Evolutionary conservation across 2,113 vertebrate species (phyloP).

Genomic region (Pteruthius melanotis): DNA sequence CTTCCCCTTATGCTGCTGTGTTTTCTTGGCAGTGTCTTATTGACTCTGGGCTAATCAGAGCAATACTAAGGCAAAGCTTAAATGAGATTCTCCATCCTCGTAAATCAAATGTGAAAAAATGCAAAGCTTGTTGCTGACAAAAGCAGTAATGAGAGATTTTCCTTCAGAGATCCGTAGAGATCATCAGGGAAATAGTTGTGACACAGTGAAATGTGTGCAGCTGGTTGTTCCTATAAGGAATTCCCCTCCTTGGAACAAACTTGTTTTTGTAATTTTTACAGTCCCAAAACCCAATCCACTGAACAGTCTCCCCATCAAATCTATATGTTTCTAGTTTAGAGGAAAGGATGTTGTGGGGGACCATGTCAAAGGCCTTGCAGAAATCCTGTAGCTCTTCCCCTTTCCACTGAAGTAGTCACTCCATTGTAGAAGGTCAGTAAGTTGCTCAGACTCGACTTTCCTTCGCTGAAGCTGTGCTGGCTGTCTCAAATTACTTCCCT

Average conservation of each 20-base stretch:
- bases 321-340: neutral
- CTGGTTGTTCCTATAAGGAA: neutral
- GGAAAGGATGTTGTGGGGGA: neutral
- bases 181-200: neutral
- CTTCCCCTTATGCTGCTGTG: neutral
- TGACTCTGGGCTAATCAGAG: neutral
- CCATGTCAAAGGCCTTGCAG: neutral
- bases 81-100: neutral
- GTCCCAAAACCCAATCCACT: neutral
- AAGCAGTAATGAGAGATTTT: neutral
- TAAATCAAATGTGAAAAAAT: neutral
- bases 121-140: neutral
- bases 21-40: neutral
- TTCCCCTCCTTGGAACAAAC: neutral
- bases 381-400: neutral
- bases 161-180: neutral
- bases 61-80: neutral
- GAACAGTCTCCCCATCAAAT: neutral
- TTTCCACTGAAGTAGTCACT: neutral
- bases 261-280: accelerated
- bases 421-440: neutral
- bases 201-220: neutral
- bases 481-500: neutral
- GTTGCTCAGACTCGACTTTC: too few relatives aligned
- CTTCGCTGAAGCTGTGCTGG: neutral